phyloP scores from a whole-genome alignment of 2,888 invertebrate species.

The Camptogramma bilineatum region DNA sequence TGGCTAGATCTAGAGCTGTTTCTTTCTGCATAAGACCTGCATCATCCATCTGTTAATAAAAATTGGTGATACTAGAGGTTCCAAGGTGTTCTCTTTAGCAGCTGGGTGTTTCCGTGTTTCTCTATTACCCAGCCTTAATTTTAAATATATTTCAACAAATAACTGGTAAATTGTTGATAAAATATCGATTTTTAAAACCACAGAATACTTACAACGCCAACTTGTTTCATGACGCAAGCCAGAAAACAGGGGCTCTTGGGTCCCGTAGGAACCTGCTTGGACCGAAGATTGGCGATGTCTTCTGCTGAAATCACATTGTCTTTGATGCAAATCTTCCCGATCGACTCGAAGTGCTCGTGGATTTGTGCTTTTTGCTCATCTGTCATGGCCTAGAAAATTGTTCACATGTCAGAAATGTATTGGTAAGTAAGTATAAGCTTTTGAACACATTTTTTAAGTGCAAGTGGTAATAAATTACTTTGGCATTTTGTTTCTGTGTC shows the following conservation, averaged over 20 bases:
- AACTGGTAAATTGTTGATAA: too few relatives aligned
- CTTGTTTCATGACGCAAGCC: conserved; percentile 67
- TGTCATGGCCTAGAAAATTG: conserved; percentile 66
- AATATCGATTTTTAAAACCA: too few relatives aligned
- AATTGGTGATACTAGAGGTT: too few relatives aligned
- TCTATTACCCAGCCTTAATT: too few relatives aligned
- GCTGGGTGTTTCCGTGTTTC: too few relatives aligned
- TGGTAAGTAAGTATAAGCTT: background rate
- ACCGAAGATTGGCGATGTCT: conserved; percentile 61
- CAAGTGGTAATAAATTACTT: too few relatives aligned
- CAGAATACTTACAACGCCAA: conserved; percentile 67
- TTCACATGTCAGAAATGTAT: too few relatives aligned
- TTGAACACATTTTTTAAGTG: too few relatives aligned
- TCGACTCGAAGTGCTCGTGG: conserved; percentile 62
- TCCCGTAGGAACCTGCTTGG: conserved; percentile 59
- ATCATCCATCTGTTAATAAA: conserved; percentile 64
- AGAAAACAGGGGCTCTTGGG: conserved; percentile 71
- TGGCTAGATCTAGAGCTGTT: conserved; percentile 63
- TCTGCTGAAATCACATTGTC: conserved; percentile 58
- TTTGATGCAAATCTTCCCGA: conserved; percentile 65
- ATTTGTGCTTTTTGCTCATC: conserved; percentile 66
- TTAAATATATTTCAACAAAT: too few relatives aligned
- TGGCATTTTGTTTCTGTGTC: too few relatives aligned
- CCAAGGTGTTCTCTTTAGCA: too few relatives aligned
- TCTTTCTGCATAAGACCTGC: conserved; percentile 69